Evolutionary conservation across 2,888 invertebrate genomes (phyloP).

Genomic region (Drosophila stalkeri): DNA sequence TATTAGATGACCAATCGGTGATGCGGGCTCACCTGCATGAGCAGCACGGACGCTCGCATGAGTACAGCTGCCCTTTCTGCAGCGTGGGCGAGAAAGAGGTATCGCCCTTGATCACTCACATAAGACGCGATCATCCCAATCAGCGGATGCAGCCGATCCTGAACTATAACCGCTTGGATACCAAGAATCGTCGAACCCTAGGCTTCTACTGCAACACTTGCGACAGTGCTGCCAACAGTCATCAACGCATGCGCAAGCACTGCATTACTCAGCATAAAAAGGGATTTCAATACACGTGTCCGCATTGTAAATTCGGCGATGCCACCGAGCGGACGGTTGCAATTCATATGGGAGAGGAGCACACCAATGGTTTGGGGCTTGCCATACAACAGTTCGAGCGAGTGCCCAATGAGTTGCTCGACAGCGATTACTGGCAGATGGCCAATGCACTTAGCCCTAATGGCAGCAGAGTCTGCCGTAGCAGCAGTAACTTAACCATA

Average conservation of each 20-base stretch:
- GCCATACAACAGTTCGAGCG: conserved; percentile 86
- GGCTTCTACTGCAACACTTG: conserved; percentile 66
- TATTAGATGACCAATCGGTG: not conserved
- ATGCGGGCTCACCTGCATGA: conserved; percentile 4
- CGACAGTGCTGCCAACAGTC: conserved; percentile 16
- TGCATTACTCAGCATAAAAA: conserved; percentile 86
- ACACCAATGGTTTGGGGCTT: conserved; percentile 84
- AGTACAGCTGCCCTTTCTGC: conserved; percentile 42
- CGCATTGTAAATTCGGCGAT: conserved; percentile 87
- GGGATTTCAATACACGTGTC: conserved; percentile 90
- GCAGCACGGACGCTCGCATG: conserved; percentile 17
- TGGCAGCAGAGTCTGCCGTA: not conserved
- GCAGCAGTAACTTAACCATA: not conserved
- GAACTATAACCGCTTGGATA: conserved; percentile 19
- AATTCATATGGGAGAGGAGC: conserved; percentile 47
- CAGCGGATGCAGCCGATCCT: conserved; percentile 30
- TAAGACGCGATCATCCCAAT: conserved; percentile 20
- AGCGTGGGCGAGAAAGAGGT: accelerated
- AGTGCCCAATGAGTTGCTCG: conserved; percentile 40
- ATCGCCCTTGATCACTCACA: conserved; percentile 29
- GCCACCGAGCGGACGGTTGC: conserved; percentile 53
- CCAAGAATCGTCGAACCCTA: conserved; percentile 59
- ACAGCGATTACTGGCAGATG: conserved; percentile 79
- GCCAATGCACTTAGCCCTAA: conserved; percentile 83
- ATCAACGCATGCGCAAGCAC: conserved; percentile 60